phyloP scores from a whole-genome alignment of 2,888 invertebrate genomes.

The Noctuana brunneofusca region DNA sequence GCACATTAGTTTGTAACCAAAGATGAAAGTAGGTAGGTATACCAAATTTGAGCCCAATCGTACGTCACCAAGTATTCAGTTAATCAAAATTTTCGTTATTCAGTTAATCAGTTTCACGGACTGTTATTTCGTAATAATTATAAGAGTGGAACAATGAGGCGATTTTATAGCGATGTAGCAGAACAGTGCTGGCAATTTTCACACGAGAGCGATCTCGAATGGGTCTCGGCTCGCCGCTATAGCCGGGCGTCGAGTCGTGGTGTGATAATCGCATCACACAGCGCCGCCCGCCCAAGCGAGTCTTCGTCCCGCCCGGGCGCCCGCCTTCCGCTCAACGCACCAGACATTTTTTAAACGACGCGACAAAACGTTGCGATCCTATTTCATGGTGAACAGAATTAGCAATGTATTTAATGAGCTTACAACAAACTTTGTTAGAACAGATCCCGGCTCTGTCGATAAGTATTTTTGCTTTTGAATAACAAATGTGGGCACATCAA shows the following conservation, averaged over 20 bases:
- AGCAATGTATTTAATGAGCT: conserved; percentile 62
- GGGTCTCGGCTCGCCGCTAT: conserved; percentile 70
- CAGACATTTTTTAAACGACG: conserved; percentile 69
- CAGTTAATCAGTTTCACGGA: conserved; percentile 71
- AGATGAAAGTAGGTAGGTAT: too few species aligned
- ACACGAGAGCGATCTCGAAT: conserved; percentile 73
- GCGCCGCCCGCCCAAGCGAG: conserved; percentile 47
- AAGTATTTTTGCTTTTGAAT: too few species aligned
- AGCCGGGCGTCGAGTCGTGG: conserved; percentile 85
- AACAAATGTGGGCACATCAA: too few species aligned
- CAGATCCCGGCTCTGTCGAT: not conserved
- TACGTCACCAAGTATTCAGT: too few species aligned
- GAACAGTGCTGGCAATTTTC: conserved; percentile 78
- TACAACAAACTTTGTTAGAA: conserved; percentile 41
- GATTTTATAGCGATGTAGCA: conserved; percentile 71
- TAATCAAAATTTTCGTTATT: conserved; percentile 50
- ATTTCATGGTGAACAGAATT: conserved; percentile 69
- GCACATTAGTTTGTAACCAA: too few species aligned
- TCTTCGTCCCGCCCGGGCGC: conserved; percentile 37
- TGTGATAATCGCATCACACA: conserved; percentile 86
- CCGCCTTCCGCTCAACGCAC: conserved; percentile 49
- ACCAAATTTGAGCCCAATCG: too few species aligned
- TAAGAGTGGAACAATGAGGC: conserved; percentile 74
- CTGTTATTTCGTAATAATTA: conserved; percentile 78
- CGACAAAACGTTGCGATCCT: conserved; percentile 78